Conservation (phyloP, 2,113 vertebrate genomes). For the Corydoras sp. region DNA sequence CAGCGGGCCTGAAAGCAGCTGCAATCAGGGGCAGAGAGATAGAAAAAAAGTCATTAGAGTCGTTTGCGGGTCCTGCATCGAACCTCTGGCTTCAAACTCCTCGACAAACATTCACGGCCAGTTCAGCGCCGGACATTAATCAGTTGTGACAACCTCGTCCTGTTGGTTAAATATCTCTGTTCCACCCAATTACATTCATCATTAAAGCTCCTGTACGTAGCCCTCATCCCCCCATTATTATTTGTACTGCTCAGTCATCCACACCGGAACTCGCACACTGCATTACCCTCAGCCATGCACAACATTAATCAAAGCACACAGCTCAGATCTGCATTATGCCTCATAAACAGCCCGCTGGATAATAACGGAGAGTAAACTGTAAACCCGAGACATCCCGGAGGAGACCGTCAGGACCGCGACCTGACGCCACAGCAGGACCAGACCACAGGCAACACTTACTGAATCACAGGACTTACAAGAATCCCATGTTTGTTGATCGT, state of each 20-base stretch:
- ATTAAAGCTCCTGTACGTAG: conserved; percentile 54
- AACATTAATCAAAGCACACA: conserved; percentile 29
- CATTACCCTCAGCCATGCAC: conserved; percentile 15
- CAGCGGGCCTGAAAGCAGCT: no score
- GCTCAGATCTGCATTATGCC: conserved; percentile 22
- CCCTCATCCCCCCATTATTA: conserved; percentile 21
- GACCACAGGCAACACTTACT: no score
- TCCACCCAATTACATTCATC: conserved; percentile 68
- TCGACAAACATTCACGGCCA: conserved; percentile 62
- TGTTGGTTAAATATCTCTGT: conserved; percentile 76
- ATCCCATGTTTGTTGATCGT: no score
- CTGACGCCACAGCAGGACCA: no score
- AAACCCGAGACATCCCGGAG: neutral
- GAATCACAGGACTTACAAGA: no score
- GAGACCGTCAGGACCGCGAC: no score
- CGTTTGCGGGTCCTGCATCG: neutral
- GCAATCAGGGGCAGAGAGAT: no score
- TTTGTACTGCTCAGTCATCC: conserved; percentile 33
- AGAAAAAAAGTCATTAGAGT: no score
- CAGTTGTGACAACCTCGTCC: conserved; percentile 69
- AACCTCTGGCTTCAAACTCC: conserved; percentile 53
- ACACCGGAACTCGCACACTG: conserved; percentile 14
- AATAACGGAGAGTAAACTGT: conserved; percentile 2
- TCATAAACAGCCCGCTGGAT: conserved; percentile 18
- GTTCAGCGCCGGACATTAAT: conserved; percentile 68